Evolutionary conservation across 2,888 invertebrate species (phyloP), one percentile per base, ranked within the genome.

Genomic region (Diaprepes abbreviatus): DNA sequence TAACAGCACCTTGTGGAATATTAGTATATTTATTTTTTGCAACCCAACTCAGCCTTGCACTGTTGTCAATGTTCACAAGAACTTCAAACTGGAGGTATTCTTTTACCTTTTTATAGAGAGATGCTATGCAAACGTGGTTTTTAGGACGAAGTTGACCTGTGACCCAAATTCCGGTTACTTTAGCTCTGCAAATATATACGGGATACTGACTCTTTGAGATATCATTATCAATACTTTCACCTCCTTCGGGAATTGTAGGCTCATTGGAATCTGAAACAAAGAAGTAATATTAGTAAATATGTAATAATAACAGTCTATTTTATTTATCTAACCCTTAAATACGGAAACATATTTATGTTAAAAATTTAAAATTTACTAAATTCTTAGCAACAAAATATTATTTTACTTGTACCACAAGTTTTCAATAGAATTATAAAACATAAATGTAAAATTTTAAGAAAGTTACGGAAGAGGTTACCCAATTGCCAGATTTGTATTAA

Each of bases 31-130:
- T 91, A 73, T 88, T 86, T 91, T 94, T 93, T n/a, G 87, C 84
- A 43, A 87, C 87, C 95, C 95, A 95, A 71, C 88, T 88, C 43
- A 94, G 86, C 65, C 92, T 87, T 0, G 92, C 93, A 67, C 93
- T 90, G 74, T 90, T 90, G 76, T 93, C 93, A 71, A 90, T 88
- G 81, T 93, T 94, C 80, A 93, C 89, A 55, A 94, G 85, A 21
- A 94, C 87, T 80, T 94, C 92, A 81, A 92, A 92, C 59, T 82
- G 81, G 35, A 87, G 82, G 54, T 85, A 85, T 63, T 86, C 85
- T 76, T 88, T 87, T 24, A 86, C 88, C 74, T 85, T 88, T 17
- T 87, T 87, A 73, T 88, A 86, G 62, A 88, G 83, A 12, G 91
- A 89, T 5, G 91, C 90, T 33, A 89, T 87, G 80, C 93, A 94